These are phyloP conservation scores for Oncorhynchus kisutch DNA, from an alignment of 2,113 vertebrate species.

Conservation along the genomic window DNA sequence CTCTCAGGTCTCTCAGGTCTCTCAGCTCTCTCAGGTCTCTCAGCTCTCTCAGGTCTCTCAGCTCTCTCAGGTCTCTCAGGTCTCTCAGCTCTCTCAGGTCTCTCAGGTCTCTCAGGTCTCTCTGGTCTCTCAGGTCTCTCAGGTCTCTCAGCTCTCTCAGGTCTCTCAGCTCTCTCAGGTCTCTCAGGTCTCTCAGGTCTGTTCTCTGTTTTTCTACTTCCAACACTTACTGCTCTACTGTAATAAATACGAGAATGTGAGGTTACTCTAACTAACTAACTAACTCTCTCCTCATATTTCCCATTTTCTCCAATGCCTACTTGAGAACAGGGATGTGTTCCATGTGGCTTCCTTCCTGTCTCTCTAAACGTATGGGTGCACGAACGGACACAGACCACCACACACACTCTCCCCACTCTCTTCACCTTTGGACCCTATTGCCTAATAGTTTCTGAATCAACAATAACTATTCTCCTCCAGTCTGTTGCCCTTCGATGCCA, in stretches of 20 bases:
- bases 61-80: too few species aligned
- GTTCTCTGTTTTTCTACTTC: background rate
- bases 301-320: constrained; percentile 24
- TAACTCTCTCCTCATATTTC: constrained; percentile 27
- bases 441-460: constrained; percentile 4
- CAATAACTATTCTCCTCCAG: constrained; percentile 12
- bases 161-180: too few species aligned
- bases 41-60: too few species aligned
- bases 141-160: too few species aligned
- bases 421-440: constrained; percentile 6
- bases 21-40: too few species aligned
- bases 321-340: constrained; percentile 36
- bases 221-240: constrained; percentile 4
- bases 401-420: constrained; percentile 13
- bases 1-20: too few species aligned
- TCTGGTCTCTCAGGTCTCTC: too few species aligned
- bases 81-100: too few species aligned
- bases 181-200: too few species aligned
- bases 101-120: too few species aligned
- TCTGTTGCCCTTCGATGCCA: constrained; percentile 17
- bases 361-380: background rate
- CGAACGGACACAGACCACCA: background rate
- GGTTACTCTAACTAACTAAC: constrained; percentile 34
- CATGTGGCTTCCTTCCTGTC: background rate
- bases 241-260: background rate